phyloP scores from a whole-genome alignment of 2,113 vertebrate genomes.

The Perccottus glenii region DNA sequence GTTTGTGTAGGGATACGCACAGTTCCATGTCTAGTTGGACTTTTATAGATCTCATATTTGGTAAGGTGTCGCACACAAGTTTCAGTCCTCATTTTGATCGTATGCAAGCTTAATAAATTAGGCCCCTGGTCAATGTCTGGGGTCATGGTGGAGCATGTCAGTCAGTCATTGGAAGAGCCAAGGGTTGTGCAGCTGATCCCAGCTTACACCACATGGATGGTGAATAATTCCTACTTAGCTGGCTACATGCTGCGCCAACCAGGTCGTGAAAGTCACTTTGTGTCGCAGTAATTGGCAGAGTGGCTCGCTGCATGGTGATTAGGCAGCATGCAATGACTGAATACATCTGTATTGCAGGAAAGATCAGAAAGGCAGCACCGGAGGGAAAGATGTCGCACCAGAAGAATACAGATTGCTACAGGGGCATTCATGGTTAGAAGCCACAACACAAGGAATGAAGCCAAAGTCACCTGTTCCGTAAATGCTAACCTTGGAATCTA shows the following conservation, averaged over 20 bases:
- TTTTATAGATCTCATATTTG: too few relatives aligned
- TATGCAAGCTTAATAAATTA: not conserved
- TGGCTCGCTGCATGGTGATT: slow-evolving; percentile 39
- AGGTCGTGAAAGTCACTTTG: slow-evolving; percentile 62
- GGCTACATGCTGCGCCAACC: slow-evolving; percentile 35
- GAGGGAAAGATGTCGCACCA: not conserved
- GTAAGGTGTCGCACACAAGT: too few relatives aligned
- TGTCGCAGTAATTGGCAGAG: slow-evolving; percentile 50
- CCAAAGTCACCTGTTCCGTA: too few relatives aligned
- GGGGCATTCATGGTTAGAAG: not conserved
- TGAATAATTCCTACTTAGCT: slow-evolving; percentile 50
- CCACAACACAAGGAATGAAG: too few relatives aligned
- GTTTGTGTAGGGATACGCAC: too few relatives aligned
- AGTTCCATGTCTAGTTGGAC: too few relatives aligned
- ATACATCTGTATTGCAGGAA: slow-evolving; percentile 4
- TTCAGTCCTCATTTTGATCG: too few relatives aligned
- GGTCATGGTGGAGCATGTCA: not conserved
- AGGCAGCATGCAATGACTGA: slow-evolving; percentile 20
- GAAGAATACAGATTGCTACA: slow-evolving; percentile 5
- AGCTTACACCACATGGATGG: slow-evolving; percentile 31
- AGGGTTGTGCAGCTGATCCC: slow-evolving; percentile 19
- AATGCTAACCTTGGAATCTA: too few relatives aligned
- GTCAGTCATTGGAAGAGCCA: slow-evolving; percentile 8
- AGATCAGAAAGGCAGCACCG: not conserved
- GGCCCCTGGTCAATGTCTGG: slow-evolving; percentile 3